These are phyloP conservation scores for Tetrao urogallus DNA, from an alignment of 2,113 vertebrate species.

Conservation along the genomic window DNA sequence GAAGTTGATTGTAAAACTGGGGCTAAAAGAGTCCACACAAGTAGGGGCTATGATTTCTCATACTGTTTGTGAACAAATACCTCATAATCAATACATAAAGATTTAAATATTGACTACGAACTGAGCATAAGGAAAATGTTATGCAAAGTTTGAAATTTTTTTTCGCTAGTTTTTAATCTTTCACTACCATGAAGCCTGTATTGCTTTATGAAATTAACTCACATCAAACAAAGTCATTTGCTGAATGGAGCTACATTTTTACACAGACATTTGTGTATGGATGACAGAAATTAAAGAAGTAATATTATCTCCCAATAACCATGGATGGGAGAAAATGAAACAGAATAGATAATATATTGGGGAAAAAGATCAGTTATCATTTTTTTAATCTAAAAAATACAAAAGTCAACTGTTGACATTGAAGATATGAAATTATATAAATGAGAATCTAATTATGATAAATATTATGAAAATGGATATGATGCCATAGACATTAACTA, in stretches of 20 bases:
- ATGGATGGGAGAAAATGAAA: background rate
- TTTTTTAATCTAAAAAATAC: background rate
- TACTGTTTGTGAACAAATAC: background rate
- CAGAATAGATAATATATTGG: background rate
- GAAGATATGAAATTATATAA: background rate
- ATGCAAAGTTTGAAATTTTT: background rate
- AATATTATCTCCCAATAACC: background rate
- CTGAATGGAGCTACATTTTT: background rate
- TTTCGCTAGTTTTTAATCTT: background rate
- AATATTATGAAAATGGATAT: background rate
- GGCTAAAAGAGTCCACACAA: background rate
- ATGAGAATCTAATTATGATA: background rate
- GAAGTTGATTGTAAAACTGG: background rate
- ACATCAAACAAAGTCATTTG: background rate
- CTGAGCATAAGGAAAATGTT: background rate
- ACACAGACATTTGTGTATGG: background rate
- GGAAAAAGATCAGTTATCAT: background rate
- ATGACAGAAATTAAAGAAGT: background rate
- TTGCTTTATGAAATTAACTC: background rate
- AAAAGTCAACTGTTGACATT: background rate
- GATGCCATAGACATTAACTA: background rate
- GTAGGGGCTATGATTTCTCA: accelerated
- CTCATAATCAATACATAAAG: background rate
- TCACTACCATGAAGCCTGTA: background rate
- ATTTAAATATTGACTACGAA: background rate